phyloP scores from a whole-genome alignment of 92 coral and sea anemone species.

The Heteractis magnifica region DNA sequence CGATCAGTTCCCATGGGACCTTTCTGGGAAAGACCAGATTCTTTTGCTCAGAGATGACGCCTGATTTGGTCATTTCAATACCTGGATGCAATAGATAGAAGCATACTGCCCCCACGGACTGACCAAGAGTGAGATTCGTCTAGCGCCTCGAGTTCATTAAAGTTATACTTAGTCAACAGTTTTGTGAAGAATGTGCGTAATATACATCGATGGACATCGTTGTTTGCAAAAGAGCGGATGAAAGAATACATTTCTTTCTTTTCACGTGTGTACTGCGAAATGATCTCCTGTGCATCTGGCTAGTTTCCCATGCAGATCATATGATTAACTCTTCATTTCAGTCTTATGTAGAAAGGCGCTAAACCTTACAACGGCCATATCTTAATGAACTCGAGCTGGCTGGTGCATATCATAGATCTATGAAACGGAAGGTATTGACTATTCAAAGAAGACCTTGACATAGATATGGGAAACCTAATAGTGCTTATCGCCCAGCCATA shows the following conservation, averaged over 20 bases:
- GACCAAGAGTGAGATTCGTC: not conserved
- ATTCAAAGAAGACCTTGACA: constrained; percentile 13
- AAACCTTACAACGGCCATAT: not conserved
- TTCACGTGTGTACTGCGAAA: constrained; percentile 29
- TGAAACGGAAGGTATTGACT: constrained; percentile 13
- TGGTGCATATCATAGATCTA: constrained; percentile 14
- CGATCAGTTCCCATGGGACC: constrained; percentile 30
- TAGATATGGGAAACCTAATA: constrained; percentile 11
- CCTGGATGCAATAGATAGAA: not conserved
- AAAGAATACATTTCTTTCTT: constrained; percentile 33
- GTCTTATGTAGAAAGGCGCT: constrained; percentile 20
- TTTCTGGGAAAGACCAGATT: constrained; percentile 18
- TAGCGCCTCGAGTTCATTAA: constrained; percentile 39
- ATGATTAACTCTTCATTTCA: constrained; percentile 21
- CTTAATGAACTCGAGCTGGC: constrained; percentile 15
- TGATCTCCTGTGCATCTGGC: constrained; percentile 38
- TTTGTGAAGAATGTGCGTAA: constrained; percentile 39
- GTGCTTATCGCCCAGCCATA: constrained; percentile 19
- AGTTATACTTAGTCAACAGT: constrained; percentile 26
- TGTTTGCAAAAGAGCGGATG: constrained; percentile 51
- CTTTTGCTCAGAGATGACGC: constrained; percentile 26
- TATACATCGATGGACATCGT: constrained; percentile 28
- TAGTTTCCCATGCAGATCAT: constrained; percentile 36
- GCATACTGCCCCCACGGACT: not conserved
- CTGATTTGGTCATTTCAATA: constrained; percentile 9